Conservation (phyloP, 2,888 invertebrate genomes). For the Sphinx pinastri region DNA sequence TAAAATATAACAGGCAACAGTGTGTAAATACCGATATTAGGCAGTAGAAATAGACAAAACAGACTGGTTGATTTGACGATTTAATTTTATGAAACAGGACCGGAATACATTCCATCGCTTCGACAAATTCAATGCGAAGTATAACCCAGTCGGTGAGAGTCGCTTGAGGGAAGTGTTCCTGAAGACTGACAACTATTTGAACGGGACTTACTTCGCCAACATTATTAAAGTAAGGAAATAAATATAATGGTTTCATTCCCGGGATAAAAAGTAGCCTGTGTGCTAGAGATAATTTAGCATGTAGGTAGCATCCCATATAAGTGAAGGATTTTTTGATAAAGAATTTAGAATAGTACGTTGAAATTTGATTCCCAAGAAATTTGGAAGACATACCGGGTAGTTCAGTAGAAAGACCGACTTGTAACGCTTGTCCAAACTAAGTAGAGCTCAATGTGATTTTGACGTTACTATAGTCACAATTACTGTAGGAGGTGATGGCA, state of each 20-base stretch:
- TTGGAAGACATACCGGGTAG: neutral
- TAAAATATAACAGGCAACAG: no score
- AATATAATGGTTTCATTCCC: no score
- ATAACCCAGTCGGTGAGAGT: conserved; percentile 99
- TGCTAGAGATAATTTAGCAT: no score
- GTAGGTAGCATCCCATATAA: no score
- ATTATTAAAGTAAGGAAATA: conserved; percentile 90
- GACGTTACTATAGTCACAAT: neutral
- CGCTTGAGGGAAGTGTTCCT: conserved; percentile 98
- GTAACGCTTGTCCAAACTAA: no score
- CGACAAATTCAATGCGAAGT: conserved; percentile 99
- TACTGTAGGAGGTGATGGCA: conserved; percentile 90
- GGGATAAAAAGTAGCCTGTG: no score
- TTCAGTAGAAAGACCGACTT: no score
- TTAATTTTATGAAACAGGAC: conserved; percentile 77
- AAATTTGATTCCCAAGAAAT: neutral
- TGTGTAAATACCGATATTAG: no score
- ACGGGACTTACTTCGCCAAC: conserved; percentile 98
- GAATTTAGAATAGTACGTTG: no score
- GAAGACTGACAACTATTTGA: conserved; percentile 98
- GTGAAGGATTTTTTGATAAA: no score
- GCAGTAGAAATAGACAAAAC: no score
- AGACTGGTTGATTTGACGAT: neutral
- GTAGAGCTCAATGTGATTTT: no score
- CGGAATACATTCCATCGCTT: conserved; percentile 99